These are phyloP conservation scores for Podarcis cretensis DNA, from an alignment of 2,113 vertebrate species.

Conservation along the genomic window DNA sequence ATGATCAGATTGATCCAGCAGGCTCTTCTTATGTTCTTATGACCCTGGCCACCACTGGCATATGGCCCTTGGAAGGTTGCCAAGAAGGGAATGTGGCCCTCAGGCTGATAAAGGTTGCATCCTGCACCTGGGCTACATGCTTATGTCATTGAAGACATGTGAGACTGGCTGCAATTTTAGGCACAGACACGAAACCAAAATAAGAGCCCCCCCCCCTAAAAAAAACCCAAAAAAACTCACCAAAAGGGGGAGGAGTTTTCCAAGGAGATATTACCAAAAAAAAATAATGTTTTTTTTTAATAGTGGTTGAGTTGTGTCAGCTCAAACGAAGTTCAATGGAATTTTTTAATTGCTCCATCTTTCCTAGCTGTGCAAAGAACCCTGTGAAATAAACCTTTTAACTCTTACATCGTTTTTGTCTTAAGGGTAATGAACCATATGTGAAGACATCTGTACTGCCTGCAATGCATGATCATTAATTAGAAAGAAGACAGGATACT, in stretches of 20 bases:
- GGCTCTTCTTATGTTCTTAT: too few relatives aligned
- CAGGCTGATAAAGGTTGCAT: too few relatives aligned
- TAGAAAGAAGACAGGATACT: conserved; percentile 64
- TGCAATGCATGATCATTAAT: conserved; percentile 73
- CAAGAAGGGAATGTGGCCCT: too few relatives aligned
- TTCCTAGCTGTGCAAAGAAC: conserved; percentile 77
- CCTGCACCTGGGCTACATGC: too few relatives aligned
- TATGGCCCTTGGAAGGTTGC: too few relatives aligned
- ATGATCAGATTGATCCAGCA: too few relatives aligned
- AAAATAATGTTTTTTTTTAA: conserved; percentile 27
- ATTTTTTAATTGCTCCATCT: conserved; percentile 79
- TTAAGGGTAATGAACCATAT: conserved; percentile 84
- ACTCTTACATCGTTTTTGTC: conserved; percentile 81
- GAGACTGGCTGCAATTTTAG: neutral
- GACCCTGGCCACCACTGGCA: too few relatives aligned
- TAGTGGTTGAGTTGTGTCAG: neutral
- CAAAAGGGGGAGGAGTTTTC: neutral
- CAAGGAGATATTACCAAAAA: neutral
- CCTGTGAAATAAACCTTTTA: conserved; percentile 81
- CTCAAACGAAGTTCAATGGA: conserved; percentile 72
- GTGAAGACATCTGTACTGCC: conserved; percentile 76
- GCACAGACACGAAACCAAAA: neutral
- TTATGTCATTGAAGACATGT: neutral
- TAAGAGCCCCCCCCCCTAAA: neutral
- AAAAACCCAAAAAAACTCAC: neutral